phyloP scores from a whole-genome alignment of 2,113 vertebrate species.

The Phalacrocorax pelagicus region DNA sequence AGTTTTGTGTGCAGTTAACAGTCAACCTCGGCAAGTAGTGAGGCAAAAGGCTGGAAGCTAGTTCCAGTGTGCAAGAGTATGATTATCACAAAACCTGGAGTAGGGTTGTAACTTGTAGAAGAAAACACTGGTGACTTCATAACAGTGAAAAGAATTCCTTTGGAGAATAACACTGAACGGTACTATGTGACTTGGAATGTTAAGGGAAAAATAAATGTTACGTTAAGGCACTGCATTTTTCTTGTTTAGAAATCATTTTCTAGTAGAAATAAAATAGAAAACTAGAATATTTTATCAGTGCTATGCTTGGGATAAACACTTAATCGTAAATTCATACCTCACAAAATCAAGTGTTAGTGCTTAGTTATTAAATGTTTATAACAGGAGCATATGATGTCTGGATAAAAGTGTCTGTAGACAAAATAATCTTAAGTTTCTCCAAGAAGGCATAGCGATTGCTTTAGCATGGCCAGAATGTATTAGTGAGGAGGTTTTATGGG shows the following conservation, averaged over 20 bases:
- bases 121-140: not conserved
- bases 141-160: not conserved
- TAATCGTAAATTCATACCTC: not conserved
- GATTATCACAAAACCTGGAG: not conserved
- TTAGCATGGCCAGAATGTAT: not conserved
- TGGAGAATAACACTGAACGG: not conserved
- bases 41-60: not conserved
- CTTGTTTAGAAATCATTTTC: not conserved
- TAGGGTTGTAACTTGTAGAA: not conserved
- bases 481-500: not conserved
- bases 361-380: not conserved
- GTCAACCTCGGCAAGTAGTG: not conserved
- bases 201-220: not conserved
- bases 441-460: not conserved
- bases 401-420: not conserved
- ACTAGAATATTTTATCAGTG: not conserved
- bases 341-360: not conserved
- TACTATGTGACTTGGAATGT: not conserved
- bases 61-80: not conserved
- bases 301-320: not conserved
- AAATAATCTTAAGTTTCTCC: not conserved
- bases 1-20: not conserved
- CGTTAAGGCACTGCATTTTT: not conserved
- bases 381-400: not conserved
- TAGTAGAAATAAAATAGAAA: not conserved